Conservation (phyloP, 2,113 vertebrate species). For the Salvator merianae region DNA sequence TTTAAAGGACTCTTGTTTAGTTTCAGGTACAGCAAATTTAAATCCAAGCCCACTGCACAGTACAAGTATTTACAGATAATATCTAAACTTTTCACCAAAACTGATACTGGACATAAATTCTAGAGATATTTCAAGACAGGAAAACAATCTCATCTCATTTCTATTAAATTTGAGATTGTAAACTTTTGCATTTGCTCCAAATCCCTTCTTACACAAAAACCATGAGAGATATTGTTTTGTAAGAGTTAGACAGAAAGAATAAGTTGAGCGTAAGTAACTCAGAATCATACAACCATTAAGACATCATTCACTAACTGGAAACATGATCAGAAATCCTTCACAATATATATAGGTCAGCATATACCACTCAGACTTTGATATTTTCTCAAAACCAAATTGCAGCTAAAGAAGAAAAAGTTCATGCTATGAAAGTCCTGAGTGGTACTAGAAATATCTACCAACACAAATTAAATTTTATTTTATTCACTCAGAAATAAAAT, state of each 20-base stretch:
- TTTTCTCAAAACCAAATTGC: background rate
- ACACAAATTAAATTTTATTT: background rate
- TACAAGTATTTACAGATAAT: background rate
- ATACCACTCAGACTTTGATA: background rate
- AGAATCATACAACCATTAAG: conserved; percentile 22
- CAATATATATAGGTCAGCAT: conserved; percentile 8
- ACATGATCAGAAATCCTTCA: background rate
- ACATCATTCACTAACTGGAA: conserved; percentile 12
- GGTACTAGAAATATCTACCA: background rate
- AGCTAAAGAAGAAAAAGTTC: background rate
- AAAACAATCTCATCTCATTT: background rate
- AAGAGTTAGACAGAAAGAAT: background rate
- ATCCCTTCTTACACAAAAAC: background rate
- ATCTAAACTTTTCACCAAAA: background rate
- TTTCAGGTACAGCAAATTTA: background rate
- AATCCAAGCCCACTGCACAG: too few species aligned
- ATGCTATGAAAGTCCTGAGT: background rate
- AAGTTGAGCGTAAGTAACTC: background rate
- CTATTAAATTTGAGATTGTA: background rate
- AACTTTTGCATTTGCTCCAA: background rate
- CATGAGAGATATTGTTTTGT: background rate
- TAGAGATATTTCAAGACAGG: background rate
- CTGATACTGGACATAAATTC: background rate
- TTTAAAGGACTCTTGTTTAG: too few species aligned
- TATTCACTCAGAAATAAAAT: background rate